phyloP scores from a whole-genome alignment of 2,888 invertebrate genomes.

The Uropetala carovei region DNA sequence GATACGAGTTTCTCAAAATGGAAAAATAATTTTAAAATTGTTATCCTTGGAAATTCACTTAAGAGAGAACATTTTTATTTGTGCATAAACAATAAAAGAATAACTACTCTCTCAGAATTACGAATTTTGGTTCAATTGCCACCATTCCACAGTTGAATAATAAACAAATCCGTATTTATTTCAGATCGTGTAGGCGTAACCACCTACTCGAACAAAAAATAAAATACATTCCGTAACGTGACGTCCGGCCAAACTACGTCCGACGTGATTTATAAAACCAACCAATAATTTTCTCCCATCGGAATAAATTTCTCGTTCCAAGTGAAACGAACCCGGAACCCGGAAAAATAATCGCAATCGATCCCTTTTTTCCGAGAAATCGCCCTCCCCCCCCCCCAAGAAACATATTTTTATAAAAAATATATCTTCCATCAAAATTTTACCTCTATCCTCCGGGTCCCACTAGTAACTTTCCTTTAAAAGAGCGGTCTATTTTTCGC shows the following conservation, averaged over 20 bases:
- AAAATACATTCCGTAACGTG: background rate
- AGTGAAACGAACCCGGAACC: background rate
- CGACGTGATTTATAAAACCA: background rate
- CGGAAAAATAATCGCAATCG: background rate
- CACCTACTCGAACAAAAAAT: background rate
- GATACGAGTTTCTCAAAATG: too few species aligned
- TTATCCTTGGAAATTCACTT: too few species aligned
- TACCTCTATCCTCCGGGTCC: background rate
- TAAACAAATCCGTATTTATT: background rate
- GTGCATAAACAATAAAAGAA: too few species aligned
- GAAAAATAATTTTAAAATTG: too few species aligned
- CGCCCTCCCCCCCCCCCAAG: too few species aligned
- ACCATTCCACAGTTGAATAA: background rate
- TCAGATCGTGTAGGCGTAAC: background rate
- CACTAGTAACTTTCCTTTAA: background rate
- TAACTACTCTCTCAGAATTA: too few species aligned
- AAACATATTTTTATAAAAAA: background rate
- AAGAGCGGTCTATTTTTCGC: background rate
- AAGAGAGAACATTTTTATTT: too few species aligned
- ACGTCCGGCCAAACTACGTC: background rate
- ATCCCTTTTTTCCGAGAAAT: background rate
- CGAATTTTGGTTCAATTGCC: too few species aligned
- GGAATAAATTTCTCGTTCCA: background rate
- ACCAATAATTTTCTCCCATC: background rate
- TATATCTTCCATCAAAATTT: background rate